A percentile compares a stretch with the other conserved stretches of the same genome.
phyloP scores from a whole-genome alignment of 1,140 invertebrate species.

The Drosophila jambulina region DNA sequence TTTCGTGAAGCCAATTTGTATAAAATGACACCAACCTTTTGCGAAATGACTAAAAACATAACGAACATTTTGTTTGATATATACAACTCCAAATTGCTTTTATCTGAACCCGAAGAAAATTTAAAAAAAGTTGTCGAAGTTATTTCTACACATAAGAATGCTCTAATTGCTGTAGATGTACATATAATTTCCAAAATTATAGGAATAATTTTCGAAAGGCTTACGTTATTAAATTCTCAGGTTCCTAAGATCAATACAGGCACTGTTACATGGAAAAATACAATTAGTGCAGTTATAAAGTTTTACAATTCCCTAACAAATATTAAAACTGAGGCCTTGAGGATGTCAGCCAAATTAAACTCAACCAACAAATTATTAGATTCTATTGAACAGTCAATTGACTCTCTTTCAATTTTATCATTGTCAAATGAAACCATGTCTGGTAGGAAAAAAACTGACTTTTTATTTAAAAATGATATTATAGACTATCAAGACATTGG shows the following conservation, averaged over 20 bases:
- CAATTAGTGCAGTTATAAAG: constrained; percentile 85
- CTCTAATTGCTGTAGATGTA: constrained; percentile 86
- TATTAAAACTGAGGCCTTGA: constrained; percentile 85
- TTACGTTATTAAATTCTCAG: neutral
- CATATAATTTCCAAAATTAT: constrained; percentile 86
- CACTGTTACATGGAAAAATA: constrained; percentile 22
- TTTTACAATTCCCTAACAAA: constrained; percentile 86
- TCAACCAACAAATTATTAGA: constrained; percentile 87
- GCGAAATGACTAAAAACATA: constrained; percentile 12
- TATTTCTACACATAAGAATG: constrained; percentile 40
- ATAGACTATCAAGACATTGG: constrained; percentile 66
- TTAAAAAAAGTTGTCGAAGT: constrained; percentile 49
- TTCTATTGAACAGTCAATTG: constrained; percentile 85
- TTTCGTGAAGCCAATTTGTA: constrained; percentile 72
- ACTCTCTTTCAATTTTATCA: constrained; percentile 46
- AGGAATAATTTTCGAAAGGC: constrained; percentile 9
- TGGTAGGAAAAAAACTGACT: neutral
- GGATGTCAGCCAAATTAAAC: constrained; percentile 85
- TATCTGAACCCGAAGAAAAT: constrained; percentile 32
- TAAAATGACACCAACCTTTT: constrained; percentile 1
- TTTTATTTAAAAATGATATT: constrained; percentile 30
- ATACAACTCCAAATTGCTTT: constrained; percentile 20
- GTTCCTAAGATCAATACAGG: neutral
- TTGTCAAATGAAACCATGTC: constrained; percentile 3
- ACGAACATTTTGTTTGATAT: constrained; percentile 57